These are phyloP conservation scores for Philopedon plagiatum DNA, from an alignment of 2,888 invertebrate genomes.

Conservation along the genomic window DNA sequence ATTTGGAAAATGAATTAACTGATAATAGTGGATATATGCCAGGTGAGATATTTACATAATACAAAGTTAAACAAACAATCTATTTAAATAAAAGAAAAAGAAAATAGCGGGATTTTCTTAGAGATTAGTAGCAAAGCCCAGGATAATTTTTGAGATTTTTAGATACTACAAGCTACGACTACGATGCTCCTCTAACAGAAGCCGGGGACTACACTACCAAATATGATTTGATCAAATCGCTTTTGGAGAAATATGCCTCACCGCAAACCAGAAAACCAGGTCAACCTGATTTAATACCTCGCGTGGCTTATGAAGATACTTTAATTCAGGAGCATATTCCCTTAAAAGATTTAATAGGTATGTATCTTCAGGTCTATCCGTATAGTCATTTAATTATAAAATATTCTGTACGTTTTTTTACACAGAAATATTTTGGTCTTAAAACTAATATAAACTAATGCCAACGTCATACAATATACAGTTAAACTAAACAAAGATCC, in stretches of 20 bases:
- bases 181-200: conserved; percentile 90
- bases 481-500: too few relatives aligned
- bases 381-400: not conserved
- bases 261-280: conserved; percentile 60
- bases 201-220: conserved; percentile 91
- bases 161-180: conserved; percentile 76
- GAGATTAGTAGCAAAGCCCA: too few relatives aligned
- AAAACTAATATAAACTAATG: too few relatives aligned
- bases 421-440: too few relatives aligned
- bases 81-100: too few relatives aligned
- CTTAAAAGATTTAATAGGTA: conserved; percentile 39
- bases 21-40: conserved; percentile 50
- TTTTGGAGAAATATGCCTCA: conserved; percentile 63
- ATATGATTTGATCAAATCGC: conserved; percentile 75
- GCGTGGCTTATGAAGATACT: conserved; percentile 50
- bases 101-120: too few relatives aligned
- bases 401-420: too few relatives aligned
- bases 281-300: conserved; percentile 59
- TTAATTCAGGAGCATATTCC: conserved; percentile 30
- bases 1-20: conserved; percentile 41
- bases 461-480: too few relatives aligned
- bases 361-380: not conserved
- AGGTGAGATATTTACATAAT: conserved; percentile 53
- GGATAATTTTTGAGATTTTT: conserved; percentile 53
- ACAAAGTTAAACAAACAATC: too few relatives aligned